Evolutionary conservation across 2,797 vertebrate species (phyloP).

Genomic region (Helostoma temminkii): DNA sequence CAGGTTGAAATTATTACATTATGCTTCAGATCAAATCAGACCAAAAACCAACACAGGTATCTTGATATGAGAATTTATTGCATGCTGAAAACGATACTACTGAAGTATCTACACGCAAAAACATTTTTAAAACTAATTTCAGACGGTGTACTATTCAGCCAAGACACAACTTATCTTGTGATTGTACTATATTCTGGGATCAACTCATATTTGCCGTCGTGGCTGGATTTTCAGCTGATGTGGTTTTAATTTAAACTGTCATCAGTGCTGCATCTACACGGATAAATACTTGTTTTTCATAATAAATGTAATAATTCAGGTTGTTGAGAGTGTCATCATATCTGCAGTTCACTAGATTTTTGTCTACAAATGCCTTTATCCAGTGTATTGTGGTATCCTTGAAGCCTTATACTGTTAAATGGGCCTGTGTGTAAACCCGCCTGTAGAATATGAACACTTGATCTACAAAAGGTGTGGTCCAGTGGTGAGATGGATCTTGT

Average conservation of each 20-base stretch:
- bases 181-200: not conserved
- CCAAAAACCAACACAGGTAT: no score
- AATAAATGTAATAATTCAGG: not conserved
- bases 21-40: no score
- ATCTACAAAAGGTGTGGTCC: slow-evolving; percentile 76
- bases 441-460: slow-evolving; percentile 59
- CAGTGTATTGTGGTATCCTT: not conserved
- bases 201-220: no score
- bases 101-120: no score
- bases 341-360: not conserved
- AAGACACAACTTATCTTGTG: not conserved
- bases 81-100: no score
- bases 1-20: accelerated
- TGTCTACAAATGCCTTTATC: not conserved
- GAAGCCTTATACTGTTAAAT: no score
- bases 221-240: not conserved
- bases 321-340: no score
- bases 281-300: not conserved
- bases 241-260: not conserved
- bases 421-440: not conserved
- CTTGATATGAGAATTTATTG: no score
- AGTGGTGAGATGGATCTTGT: slow-evolving; percentile 58
- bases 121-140: no score
- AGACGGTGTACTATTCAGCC: not conserved
- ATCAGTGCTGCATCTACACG: not conserved